Base-by-base conservation (phyloP, 2,888 invertebrate species). In the Dryobota labecula region DNA sequence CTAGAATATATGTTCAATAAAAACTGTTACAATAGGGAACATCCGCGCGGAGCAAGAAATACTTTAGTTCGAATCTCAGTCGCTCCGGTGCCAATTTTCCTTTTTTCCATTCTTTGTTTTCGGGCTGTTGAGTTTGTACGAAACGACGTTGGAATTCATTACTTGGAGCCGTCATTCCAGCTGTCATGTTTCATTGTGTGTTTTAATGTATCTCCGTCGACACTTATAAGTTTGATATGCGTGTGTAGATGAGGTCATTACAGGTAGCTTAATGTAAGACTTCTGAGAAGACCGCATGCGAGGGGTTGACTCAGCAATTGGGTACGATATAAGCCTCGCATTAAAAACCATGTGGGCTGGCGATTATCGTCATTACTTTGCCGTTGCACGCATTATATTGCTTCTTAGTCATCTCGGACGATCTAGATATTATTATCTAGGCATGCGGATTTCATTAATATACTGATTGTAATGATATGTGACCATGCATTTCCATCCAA, bases 31-130 rank as follows among this genome's bases (percentile, higher is more conserved):
- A 87, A 84, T 79, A 80, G 60, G 70, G 70, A 80, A 73, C 78
- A 82, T 76, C 72, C 78, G 83, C 70, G 75, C 74, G 61, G 76
- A 84, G 83, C 82, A 86, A 84, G 80, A 88, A 87, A 87, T 88
- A 87, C 88, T 90, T 88, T 89, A 90, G 87, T 88, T 89, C 86
- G 88, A 90, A 89, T 89, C 89, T 84, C 88, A 84, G 86, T 87
- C 87, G 88, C 86, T 87, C 84, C 87, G 89, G 85, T 91, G 92
- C 91, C 92, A 92, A 93, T 93, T 92, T 91, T 87, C 88, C 84
- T 87, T 89, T 85, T 81, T 73, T 78, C 73, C 74, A 78, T 84
- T 89, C 90, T 92, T 94, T 94, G 93, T 94, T 91, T 93, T 87
- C 89, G 85, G 89, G 86, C 87, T 89, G 86, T 86, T 86, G 87